Evolutionary conservation across 2,888 invertebrate genomes (phyloP), one percentile per base, ranked within the genome.

Genomic region (Homarus gammarus): DNA sequence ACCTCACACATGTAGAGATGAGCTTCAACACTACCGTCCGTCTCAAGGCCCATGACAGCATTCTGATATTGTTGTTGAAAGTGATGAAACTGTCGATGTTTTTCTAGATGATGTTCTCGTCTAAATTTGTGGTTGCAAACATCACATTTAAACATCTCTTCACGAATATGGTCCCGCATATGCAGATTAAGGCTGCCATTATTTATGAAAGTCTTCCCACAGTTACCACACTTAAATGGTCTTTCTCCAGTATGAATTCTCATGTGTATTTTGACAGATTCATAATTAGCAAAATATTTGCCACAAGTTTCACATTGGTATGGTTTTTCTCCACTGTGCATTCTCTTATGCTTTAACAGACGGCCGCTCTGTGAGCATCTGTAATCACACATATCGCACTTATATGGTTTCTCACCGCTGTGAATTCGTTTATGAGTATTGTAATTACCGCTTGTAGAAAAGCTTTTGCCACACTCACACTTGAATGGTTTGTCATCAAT

Each of bases 311-410:
- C 96, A 94, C 99, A 99, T 31, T 97, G 97, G 93, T 97, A 99
- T 0, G 99, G 99, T 90, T 99, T 95, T 85, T 98, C 96, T 93
- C 99, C 98, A 27, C 98, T 98, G 94, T 99, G 99, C 0, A 98
- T 98, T 93, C 98, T 96, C 93, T 99, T 97, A 94, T 99, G 99
- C 95, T 99, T 99, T 94, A 98, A 98, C 92, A 99, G 95, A 98
- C 92, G 85, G 44, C 92, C 92, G 84, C 92, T 92, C 73, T 92
- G 92, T 33, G 92, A 92, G 49, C 92, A 92, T 31, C 86, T 83
- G 68, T 92, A 92, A 51, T 90, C 87, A 72, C 92, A 92, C 40
- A 86, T 70, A 56, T 92, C 90, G 87, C 92, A 92, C 38, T 87
- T 86, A 72, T 89, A 92, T 15, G 92, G 92, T 31, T 92, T 92